Evolutionary conservation across 2,888 invertebrate genomes (phyloP).

Genomic region (Hydrotaea cyrtoneurina): DNA sequence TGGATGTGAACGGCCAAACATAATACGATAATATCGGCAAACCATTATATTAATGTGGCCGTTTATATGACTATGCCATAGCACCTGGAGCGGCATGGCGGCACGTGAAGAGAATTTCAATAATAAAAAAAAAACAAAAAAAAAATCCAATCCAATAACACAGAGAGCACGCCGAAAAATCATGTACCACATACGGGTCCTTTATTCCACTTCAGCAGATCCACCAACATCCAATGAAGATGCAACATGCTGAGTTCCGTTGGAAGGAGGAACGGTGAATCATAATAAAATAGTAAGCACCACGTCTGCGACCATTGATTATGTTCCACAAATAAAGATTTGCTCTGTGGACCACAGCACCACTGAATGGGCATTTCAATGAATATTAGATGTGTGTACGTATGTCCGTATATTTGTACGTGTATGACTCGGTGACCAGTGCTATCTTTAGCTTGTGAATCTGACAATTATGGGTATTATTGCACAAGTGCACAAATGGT

Average conservation of each 20-base stretch:
- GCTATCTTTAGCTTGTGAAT: not conserved
- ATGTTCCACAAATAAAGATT: constrained; percentile 11
- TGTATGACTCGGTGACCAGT: not conserved
- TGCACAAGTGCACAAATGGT: not conserved
- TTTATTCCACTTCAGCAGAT: not conserved
- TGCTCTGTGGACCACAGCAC: not conserved
- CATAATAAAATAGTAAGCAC: constrained; percentile 16
- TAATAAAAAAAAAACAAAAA: too few relatives aligned
- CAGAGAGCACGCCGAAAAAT: constrained; percentile 10
- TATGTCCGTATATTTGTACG: not conserved
- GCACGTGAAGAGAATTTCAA: constrained; percentile 64
- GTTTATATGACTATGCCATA: constrained; percentile 48
- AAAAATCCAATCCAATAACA: constrained; percentile 54
- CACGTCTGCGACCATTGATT: constrained; percentile 11
- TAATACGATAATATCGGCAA: constrained; percentile 56
- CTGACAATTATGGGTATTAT: constrained; percentile 10
- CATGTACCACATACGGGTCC: not conserved
- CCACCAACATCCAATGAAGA: constrained; percentile 20
- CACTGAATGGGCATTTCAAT: constrained; percentile 1
- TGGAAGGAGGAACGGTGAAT: not conserved
- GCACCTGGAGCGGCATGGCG: constrained; percentile 60
- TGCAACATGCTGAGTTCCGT: constrained; percentile 53
- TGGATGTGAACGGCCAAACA: constrained; percentile 1
- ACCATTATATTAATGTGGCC: constrained; percentile 55
- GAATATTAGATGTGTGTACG: not conserved